phyloP scores from a whole-genome alignment of 2,797 vertebrate genomes.

The Poliocrania exsul region DNA sequence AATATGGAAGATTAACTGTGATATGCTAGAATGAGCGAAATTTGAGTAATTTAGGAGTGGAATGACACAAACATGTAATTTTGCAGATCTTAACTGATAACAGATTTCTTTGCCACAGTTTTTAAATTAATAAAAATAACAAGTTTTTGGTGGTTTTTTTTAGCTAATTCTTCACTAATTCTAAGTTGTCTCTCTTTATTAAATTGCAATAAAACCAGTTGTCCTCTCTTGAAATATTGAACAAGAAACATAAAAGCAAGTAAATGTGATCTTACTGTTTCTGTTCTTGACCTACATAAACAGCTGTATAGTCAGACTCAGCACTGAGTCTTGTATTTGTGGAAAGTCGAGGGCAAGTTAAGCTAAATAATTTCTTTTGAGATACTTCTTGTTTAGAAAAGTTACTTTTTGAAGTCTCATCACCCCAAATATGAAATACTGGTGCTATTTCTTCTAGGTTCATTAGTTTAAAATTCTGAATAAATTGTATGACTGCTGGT shows the following conservation, averaged over 20 bases:
- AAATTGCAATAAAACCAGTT: background rate
- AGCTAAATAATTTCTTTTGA: background rate
- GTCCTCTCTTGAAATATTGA: background rate
- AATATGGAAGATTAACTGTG: background rate
- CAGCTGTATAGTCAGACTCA: background rate
- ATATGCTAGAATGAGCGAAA: background rate
- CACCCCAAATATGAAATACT: background rate
- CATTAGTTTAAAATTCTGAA: background rate
- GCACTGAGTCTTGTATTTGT: background rate
- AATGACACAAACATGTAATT: background rate
- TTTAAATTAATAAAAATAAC: background rate
- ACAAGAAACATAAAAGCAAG: background rate
- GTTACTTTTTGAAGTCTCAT: background rate
- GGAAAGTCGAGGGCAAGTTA: background rate
- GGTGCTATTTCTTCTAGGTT: background rate
- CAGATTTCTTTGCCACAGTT: background rate
- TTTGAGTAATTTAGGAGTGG: background rate
- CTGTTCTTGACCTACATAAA: conserved; percentile 17
- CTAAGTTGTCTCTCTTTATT: background rate
- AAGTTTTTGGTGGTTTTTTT: background rate
- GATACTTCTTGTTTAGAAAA: background rate
- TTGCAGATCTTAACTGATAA: background rate
- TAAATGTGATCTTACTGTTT: background rate
- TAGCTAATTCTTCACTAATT: background rate
- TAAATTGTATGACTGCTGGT: background rate